Evolutionary conservation across 2,888 invertebrate genomes (phyloP).

Genomic region (Cordilura impudica): DNA sequence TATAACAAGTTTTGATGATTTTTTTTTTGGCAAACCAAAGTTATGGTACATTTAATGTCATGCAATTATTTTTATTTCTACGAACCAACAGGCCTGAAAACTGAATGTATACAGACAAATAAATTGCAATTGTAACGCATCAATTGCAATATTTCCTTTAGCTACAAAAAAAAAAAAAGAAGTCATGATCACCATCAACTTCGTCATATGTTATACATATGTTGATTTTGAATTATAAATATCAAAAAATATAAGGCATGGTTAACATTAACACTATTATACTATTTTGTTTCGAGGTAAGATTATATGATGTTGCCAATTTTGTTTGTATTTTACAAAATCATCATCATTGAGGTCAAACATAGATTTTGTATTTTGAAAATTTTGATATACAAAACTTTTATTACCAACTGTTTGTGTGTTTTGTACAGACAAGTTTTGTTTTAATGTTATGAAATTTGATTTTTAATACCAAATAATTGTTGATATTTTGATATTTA

Average conservation of each 20-base stretch:
- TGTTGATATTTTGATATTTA: neutral
- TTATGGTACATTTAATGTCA: neutral
- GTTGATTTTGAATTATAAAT: neutral
- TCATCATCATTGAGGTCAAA: slow-evolving; percentile 24
- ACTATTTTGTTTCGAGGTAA: no score
- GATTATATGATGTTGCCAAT: slow-evolving; percentile 11
- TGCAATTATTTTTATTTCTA: neutral
- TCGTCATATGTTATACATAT: neutral
- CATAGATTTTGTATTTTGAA: neutral
- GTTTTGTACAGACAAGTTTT: neutral
- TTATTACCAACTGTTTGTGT: neutral
- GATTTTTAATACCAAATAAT: slow-evolving; percentile 8
- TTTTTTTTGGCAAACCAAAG: neutral
- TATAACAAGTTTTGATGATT: neutral
- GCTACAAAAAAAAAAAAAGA: neutral
- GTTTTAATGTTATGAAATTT: neutral
- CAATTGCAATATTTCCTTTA: neutral
- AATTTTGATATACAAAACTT: neutral
- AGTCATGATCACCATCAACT: neutral
- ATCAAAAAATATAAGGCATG: neutral
- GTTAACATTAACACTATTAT: neutral
- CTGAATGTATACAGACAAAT: neutral
- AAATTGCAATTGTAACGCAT: neutral
- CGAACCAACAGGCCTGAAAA: neutral
- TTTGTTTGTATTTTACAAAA: slow-evolving; percentile 18